Conservation (phyloP, 2,797 vertebrate genomes). For the Cyprinodon diabolis region DNA sequence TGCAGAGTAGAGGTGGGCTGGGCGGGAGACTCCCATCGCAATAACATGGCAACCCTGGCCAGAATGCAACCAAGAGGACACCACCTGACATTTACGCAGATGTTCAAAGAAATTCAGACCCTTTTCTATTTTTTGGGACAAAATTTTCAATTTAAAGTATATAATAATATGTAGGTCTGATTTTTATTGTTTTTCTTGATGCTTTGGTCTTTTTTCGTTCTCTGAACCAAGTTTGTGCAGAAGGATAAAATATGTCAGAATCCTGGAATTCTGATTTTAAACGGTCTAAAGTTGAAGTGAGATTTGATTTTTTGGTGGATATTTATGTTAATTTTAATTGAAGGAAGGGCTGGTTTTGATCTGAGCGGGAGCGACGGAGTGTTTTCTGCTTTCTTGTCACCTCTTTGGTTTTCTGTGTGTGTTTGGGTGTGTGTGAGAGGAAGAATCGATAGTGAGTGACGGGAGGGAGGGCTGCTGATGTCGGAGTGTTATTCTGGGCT, state of each 20-base stretch:
- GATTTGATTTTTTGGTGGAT: not conserved
- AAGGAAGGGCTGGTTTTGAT: not conserved
- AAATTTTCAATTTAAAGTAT: too few species aligned
- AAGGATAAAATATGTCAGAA: not conserved
- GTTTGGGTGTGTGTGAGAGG: conserved; percentile 18
- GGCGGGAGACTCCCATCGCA: too few species aligned
- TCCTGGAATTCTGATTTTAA: not conserved
- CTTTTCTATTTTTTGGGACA: too few species aligned
- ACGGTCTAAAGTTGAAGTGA: not conserved
- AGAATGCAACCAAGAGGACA: too few species aligned
- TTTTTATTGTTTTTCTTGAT: too few species aligned
- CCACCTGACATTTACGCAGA: too few species aligned
- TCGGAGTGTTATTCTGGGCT: conserved; percentile 75
- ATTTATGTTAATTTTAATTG: not conserved
- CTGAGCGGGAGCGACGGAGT: conserved; percentile 10
- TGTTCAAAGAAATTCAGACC: too few species aligned
- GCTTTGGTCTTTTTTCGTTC: too few species aligned
- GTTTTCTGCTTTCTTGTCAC: conserved; percentile 36
- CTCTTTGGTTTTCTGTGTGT: conserved; percentile 20
- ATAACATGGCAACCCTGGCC: too few species aligned
- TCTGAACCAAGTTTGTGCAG: not conserved
- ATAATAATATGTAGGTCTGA: too few species aligned
- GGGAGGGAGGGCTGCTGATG: conserved; percentile 71
- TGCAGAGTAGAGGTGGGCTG: too few species aligned
- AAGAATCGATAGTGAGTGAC: conserved; percentile 69